phyloP scores from a whole-genome alignment of 2,797 vertebrate genomes.

The Sphenopsis melanotis region DNA sequence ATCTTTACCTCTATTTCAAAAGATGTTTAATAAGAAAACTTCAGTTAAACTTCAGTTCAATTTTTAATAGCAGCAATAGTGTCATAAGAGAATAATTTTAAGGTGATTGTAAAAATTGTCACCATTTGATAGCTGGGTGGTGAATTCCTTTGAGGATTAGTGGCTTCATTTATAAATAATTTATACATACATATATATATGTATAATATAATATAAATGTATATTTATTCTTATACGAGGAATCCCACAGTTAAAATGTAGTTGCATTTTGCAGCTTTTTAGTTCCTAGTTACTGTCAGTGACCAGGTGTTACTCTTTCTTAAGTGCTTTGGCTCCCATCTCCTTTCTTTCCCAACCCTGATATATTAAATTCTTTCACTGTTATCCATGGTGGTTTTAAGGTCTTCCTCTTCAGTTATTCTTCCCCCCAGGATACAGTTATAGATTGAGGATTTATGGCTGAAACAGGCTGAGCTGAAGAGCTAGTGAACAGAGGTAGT shows the following conservation, averaged over 20 bases:
- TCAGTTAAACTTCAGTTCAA: neutral
- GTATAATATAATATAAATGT: neutral
- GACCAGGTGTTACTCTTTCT: constrained; percentile 1
- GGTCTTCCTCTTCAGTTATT: neutral
- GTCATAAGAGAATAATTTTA: constrained; percentile 8
- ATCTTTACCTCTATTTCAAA: constrained; percentile 43
- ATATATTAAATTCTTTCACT: constrained; percentile 22
- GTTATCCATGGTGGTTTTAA: neutral
- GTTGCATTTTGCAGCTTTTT: neutral
- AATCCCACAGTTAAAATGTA: neutral
- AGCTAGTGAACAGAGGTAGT: neutral
- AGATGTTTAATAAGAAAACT: constrained; percentile 39
- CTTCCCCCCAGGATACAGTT: neutral
- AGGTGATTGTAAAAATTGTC: constrained; percentile 36
- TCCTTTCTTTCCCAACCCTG: neutral
- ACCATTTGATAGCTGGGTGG: neutral
- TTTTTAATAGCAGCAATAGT: constrained; percentile 29
- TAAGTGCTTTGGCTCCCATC: neutral
- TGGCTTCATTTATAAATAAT: neutral
- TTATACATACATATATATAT: neutral
- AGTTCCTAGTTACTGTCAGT: constrained; percentile 1
- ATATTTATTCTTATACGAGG: neutral
- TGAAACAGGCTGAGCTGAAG: neutral
- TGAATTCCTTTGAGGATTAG: neutral
- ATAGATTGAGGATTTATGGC: neutral